Evolutionary conservation across 1,140 invertebrate species (phyloP), one percentile per base, ranked within the genome.

Genomic region (Notospermus geniculatus): DNA sequence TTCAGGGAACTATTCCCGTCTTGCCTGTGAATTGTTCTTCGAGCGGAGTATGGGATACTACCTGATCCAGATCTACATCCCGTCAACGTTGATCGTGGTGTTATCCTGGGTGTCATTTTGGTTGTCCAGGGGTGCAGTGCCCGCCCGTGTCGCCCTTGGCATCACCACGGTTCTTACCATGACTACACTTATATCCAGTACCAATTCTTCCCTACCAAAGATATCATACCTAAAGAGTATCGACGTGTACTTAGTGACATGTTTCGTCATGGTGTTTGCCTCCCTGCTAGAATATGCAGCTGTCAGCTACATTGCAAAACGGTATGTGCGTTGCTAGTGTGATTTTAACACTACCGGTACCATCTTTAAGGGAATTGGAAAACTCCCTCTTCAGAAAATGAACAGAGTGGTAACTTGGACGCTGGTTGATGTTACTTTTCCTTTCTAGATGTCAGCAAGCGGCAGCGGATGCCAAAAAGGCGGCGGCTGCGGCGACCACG

Each of bases 11-110:
- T 98, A 98, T 84, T 97, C 95, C 72, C 88, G 95, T 75, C 85
- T 98, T 86, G 92, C 93, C 63, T 95, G 93, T 84, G 92, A 97
- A 85, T 95, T 98, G 80, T 93, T 96, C 83, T 95, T 98, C 84
- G 93, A 94, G 63, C 89, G 95, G 66, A 96, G 93, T 73, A 95
- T 98, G 91, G 95, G 95, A 74, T 98, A 98, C 87, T 98, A 98
- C 86, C 86, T 98, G 74, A 98, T 98, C 85, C 96, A 98, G 85
- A 98, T 98, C 82, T 98, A 98, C 86, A 96, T 98, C 84, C 95
- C 95, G 71, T 96, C 94, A 79, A 91, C 93, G 80, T 88, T 98
- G 79, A 98, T 98, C 84, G 95, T 98, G 81, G 95, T 97, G 83
- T 97, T 98, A 84, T 96, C 93, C 71, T 98, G 95, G 95, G 95